Conservation (phyloP, 1,140 invertebrate genomes). For the Prorops nasuta region DNA sequence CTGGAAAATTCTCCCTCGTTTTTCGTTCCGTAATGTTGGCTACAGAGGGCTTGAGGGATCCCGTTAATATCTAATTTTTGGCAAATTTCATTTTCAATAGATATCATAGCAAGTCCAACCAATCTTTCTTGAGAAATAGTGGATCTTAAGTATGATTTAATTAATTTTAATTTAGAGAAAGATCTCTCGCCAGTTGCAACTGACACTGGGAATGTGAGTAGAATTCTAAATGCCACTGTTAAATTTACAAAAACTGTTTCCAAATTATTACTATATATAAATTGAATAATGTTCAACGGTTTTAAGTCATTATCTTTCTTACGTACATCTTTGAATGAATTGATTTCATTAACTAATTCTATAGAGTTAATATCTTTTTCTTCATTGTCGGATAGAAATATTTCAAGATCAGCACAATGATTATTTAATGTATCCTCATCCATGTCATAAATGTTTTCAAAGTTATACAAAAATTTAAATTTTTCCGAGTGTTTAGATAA, state of each 20-base stretch:
- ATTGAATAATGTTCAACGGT: slow-evolving; percentile 8
- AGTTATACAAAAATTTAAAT: slow-evolving; percentile 16
- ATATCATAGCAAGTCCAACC: not conserved
- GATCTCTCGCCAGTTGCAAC: slow-evolving; percentile 6
- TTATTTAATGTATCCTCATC: slow-evolving; percentile 11
- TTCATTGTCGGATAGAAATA: not conserved
- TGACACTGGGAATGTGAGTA: slow-evolving; percentile 12
- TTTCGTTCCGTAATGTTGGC: too few species aligned
- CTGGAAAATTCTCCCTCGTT: too few species aligned
- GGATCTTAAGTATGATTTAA: slow-evolving; percentile 20
- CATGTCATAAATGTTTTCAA: slow-evolving; percentile 9
- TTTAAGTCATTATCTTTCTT: slow-evolving; percentile 10
- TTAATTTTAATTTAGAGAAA: slow-evolving; percentile 16
- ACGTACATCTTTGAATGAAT: slow-evolving; percentile 8
- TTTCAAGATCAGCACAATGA: slow-evolving; percentile 12
- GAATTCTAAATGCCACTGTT: slow-evolving; percentile 11
- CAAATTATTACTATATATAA: slow-evolving; percentile 11
- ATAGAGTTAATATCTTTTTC: slow-evolving; percentile 6
- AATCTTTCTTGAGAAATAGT: slow-evolving; percentile 8
- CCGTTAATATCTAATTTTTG: not conserved
- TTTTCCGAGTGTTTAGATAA: slow-evolving; percentile 12
- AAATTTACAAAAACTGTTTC: slow-evolving; percentile 9
- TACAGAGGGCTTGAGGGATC: too few species aligned
- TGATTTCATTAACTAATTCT: slow-evolving; percentile 15
- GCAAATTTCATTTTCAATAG: not conserved